Percentiles rank a stretch among this genome's conserved stretches.
phyloP scores from a whole-genome alignment of 2,888 invertebrate genomes.

The Spodoptera littoralis region DNA sequence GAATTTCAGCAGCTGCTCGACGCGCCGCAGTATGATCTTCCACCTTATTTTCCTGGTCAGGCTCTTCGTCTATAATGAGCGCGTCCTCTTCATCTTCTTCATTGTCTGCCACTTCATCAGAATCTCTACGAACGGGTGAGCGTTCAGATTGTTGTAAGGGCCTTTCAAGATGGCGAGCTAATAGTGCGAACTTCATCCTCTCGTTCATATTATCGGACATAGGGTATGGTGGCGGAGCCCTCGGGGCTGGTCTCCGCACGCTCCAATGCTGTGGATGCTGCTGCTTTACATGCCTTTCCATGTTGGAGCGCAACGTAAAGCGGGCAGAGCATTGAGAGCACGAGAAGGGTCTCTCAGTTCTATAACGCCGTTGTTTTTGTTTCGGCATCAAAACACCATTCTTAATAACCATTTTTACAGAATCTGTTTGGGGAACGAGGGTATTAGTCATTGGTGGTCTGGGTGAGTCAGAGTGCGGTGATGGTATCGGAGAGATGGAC shows the following conservation, averaged over 20 bases:
- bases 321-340: constrained; percentile 97
- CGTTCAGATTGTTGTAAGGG: constrained; percentile 83
- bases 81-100: constrained; percentile 91
- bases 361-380: constrained; percentile 96
- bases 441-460: constrained; percentile 83
- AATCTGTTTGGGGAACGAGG: constrained; percentile 86
- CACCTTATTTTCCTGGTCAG: constrained; percentile 71
- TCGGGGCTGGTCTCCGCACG: constrained; percentile 90
- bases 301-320: constrained; percentile 97
- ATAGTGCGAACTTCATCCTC: constrained; percentile 92
- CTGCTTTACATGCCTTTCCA: constrained; percentile 98
- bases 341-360: constrained; percentile 96
- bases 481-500: constrained; percentile 79
- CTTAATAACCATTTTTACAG: constrained; percentile 96
- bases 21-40: constrained; percentile 85
- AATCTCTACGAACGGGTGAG: constrained; percentile 79
- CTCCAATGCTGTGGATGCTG: constrained; percentile 97
- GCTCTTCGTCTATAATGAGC: constrained; percentile 91
- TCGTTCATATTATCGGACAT: constrained; percentile 76
- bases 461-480: constrained; percentile 84
- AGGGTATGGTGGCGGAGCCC: constrained; percentile 81
- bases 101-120: constrained; percentile 89
- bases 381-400: constrained; percentile 97
- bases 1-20: constrained; percentile 89
- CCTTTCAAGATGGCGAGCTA: constrained; percentile 93